These are phyloP conservation scores for Latrodectus hesperus DNA, from an alignment of 2,888 invertebrate genomes.

Conservation along the genomic window DNA sequence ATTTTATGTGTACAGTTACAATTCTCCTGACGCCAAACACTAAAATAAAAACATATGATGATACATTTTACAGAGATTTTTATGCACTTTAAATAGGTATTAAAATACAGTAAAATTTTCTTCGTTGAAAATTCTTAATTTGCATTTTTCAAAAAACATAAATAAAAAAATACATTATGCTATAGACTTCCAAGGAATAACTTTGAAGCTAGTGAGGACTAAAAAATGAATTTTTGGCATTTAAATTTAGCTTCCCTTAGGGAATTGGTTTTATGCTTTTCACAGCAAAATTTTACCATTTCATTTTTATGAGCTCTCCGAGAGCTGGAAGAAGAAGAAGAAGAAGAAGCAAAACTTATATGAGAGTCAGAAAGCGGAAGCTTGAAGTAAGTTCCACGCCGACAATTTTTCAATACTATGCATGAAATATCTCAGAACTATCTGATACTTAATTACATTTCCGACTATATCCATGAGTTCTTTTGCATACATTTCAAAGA, in stretches of 20 bases:
- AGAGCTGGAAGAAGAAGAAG: too few relatives aligned
- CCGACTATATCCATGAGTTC: constrained; percentile 23
- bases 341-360: too few relatives aligned
- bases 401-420: constrained; percentile 40
- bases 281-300: constrained; percentile 34
- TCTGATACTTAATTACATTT: constrained; percentile 43
- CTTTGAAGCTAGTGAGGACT: background rate
- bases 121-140: too few relatives aligned
- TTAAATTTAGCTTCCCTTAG: constrained; percentile 13
- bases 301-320: constrained; percentile 16
- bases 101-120: too few relatives aligned
- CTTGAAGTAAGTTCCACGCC: constrained; percentile 16
- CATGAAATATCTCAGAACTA: constrained; percentile 25
- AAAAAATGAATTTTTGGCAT: background rate
- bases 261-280: constrained; percentile 21
- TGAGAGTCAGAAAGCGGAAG: constrained; percentile 9
- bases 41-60: too few relatives aligned
- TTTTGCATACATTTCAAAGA: constrained; percentile 28
- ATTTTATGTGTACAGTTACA: too few relatives aligned
- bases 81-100: too few relatives aligned
- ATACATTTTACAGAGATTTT: too few relatives aligned
- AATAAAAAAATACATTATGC: too few relatives aligned
- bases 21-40: too few relatives aligned
- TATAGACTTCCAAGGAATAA: too few relatives aligned
- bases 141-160: too few relatives aligned